Base-by-base conservation (phyloP, 1,140 invertebrate genomes). In the Drosophila repleta region DNA sequence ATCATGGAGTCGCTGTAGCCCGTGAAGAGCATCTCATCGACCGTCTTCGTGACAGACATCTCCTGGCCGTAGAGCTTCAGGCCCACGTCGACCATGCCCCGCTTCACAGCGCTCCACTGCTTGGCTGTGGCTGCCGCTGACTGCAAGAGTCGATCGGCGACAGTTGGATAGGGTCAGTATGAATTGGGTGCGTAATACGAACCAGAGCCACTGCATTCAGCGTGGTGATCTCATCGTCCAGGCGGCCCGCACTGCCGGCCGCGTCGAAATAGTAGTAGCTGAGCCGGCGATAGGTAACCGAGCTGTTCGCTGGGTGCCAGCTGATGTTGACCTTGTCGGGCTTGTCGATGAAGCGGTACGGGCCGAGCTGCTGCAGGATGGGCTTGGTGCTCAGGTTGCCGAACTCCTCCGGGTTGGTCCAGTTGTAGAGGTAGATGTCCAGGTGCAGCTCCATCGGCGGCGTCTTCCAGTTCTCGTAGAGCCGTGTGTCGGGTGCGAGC, bases 201-300 rank as follows among this genome's bases (percentile, higher is more conserved):
- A 98, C 97, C 91, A 96, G 92, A 29, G 96, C 94, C 7, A 98
- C 95, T 6, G 95, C 93, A 91, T 99, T 98, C 3, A 98, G 90
- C 3, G 96, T 97, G 0, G 93, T 95, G 58, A 98, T 93, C 3
- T 94, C 92, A 82, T 98, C 97, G 32, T 94, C 92, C 11, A 98
- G 93, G 10, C 93, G 93, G 1, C 97, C 97, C 51, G 95, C 94
- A 72, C 96, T 98, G 62, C 92, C 92, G 6, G 93, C 92, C 46
- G 92, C 93, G 67, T 96, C 95, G 82, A 97, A 99, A 73, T 94
- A 93, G 94, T 96, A 99, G 37, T 92, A 93, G 79, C 96, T 94
- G 32, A 93, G 94, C 55, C 96, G 95, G 11, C 94, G 92, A 91
- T 96, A 99, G 18, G 95, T 96, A 1, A 99, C 94, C 0, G 97